Percentiles rank a stretch among this genome's conserved stretches.
Evolutionary conservation across 2,797 vertebrate genomes (phyloP).

Genomic region (Glossophaga mutica): DNA sequence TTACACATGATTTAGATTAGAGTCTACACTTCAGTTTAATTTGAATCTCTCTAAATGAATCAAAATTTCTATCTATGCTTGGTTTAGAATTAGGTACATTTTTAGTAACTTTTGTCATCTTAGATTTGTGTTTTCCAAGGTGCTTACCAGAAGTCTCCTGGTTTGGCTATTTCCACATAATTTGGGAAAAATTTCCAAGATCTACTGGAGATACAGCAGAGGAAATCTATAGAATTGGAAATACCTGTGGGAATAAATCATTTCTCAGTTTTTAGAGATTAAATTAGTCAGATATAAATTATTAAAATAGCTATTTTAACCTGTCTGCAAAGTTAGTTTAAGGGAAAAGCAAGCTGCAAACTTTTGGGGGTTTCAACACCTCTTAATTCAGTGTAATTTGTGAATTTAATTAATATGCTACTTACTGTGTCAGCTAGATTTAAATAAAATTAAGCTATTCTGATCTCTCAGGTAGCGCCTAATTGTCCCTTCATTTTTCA

Average conservation of each 20-base stretch:
- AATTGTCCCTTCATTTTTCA: background rate
- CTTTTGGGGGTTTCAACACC: background rate
- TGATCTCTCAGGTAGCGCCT: background rate
- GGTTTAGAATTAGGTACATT: background rate
- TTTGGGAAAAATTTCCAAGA: background rate
- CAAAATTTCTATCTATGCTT: background rate
- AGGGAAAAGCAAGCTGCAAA: background rate
- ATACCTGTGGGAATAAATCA: background rate
- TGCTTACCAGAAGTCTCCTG: background rate
- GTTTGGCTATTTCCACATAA: background rate
- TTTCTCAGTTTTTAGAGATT: conserved; percentile 8
- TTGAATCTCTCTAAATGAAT: background rate
- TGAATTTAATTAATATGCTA: background rate
- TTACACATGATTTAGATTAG: background rate
- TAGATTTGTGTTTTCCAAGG: background rate
- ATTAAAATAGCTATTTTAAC: background rate
- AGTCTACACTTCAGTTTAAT: background rate
- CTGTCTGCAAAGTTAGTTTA: background rate
- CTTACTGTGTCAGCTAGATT: background rate
- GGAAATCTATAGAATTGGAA: background rate
- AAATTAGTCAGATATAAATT: background rate
- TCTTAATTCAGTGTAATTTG: conserved; percentile 9
- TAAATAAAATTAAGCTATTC: background rate
- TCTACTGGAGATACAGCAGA: background rate
- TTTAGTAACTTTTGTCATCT: background rate